Base-by-base conservation (phyloP, 2,888 invertebrate species). In the Phalera bucephala region DNA sequence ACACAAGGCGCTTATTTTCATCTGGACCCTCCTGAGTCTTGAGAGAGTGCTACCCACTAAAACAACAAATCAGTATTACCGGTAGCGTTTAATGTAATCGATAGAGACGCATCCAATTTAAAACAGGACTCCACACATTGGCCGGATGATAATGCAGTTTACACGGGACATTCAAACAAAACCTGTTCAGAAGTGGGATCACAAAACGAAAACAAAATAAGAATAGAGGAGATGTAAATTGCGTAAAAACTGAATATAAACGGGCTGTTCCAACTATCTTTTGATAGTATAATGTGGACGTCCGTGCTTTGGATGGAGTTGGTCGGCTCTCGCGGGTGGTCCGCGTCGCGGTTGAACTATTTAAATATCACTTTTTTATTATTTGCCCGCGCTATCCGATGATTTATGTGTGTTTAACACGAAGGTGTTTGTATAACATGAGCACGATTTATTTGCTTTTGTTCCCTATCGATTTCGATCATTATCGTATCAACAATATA, bases 361-460 rank as follows among this genome's bases (percentile, higher is more conserved):
- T 80, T 82, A 79, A 83, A 84, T 83, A 83, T 79, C 74, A 70
- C 81, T 29, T 84, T 75, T 74, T 69, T 76, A 80, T 78, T 85
- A 83, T 87, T 86, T 86, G 84, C 85, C 65, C 74, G 66, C 72
- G 63, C 69, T 70, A 66, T 78, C 72, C 71, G 72, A 72, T 82
- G 83, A 85, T 85, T 80, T 81, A 84, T 81, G 80, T 85, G 79
- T 75, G 78, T 72, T 80, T 76, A 80, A 80, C 80, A 78, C 73
- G 78, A 73, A 83, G 75, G 82, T 86, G 85, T 85, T 76, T 79
- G 80, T 21, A 72, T 73, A 74, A 79, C 73, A 64, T 68, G 64
- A 59, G 75, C 70, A 74, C 80, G 81, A 85, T 85, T 86, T 84
- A 86, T 86, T 73, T 66, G 64, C 59, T 67, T 62, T 71, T 80